Evolutionary conservation across 2,113 vertebrate genomes (phyloP).

Genomic region (Macquaria ambigua): DNA sequence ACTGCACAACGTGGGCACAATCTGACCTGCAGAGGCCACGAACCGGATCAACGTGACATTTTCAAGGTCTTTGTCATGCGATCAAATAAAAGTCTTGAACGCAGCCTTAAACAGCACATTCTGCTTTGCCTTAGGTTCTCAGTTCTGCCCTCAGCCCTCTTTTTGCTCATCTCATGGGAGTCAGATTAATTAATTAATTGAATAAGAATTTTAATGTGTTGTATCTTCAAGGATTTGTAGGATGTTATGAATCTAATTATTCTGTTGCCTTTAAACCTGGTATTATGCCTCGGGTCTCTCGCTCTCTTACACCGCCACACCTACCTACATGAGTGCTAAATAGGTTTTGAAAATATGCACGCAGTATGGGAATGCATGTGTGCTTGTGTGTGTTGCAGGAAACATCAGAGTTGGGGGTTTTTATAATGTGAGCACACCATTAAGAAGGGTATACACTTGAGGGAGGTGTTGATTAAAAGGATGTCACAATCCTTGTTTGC

Average conservation of each 20-base stretch:
- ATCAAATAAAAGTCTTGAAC: conserved; percentile 28
- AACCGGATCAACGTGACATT: conserved; percentile 11
- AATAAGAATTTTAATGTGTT: conserved; percentile 23
- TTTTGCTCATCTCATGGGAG: conserved; percentile 34
- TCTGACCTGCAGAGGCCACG: conserved; percentile 40
- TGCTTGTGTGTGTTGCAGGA: conserved; percentile 11
- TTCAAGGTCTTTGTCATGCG: conserved; percentile 40
- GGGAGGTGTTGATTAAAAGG: conserved; percentile 61
- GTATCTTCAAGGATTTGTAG: conserved; percentile 42
- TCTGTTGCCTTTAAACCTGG: conserved; percentile 42
- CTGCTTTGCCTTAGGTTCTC: background rate
- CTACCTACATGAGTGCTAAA: conserved; percentile 27
- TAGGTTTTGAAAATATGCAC: conserved; percentile 4
- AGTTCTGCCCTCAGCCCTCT: conserved; percentile 8
- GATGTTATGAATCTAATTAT: conserved; percentile 55
- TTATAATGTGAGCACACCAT: conserved; percentile 4
- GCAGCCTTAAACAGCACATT: background rate
- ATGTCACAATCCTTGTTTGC: conserved; percentile 43
- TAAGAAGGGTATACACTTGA: conserved; percentile 58
- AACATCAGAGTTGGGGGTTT: background rate
- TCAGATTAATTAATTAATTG: conserved; percentile 43
- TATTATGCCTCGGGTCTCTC: conserved; percentile 8
- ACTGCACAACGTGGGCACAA: background rate
- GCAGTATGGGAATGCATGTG: background rate
- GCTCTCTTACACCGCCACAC: conserved; percentile 4